Evolutionary conservation across 2,797 vertebrate genomes (phyloP).

Genomic region (Gymnocypris eckloni): DNA sequence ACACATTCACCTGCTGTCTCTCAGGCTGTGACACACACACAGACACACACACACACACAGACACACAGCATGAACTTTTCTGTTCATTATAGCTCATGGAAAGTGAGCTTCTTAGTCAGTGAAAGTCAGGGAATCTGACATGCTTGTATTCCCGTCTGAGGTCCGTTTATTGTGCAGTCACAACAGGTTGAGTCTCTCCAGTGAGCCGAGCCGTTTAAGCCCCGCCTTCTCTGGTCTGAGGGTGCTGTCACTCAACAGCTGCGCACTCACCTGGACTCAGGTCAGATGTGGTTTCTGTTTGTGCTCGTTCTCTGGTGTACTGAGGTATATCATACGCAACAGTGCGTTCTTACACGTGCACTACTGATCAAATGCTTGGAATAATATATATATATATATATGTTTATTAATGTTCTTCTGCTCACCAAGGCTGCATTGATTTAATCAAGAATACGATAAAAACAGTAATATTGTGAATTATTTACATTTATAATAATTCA

Average conservation of each 20-base stretch:
- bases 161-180: conserved; percentile 67
- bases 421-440: background rate
- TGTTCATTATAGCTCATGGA: no score
- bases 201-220: conserved; percentile 60
- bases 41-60: no score
- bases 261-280: conserved; percentile 88
- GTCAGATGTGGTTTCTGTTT: conserved; percentile 69
- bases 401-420: no score
- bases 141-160: no score
- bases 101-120: no score
- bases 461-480: background rate
- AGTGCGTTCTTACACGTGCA: background rate
- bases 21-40: no score
- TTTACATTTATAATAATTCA: background rate
- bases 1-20: no score
- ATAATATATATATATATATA: background rate
- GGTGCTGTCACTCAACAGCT: conserved; percentile 83
- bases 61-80: no score
- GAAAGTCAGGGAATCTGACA: no score
- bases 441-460: background rate
- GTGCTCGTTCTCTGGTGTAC: background rate
- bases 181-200: conserved; percentile 82
- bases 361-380: background rate
- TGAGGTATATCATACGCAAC: background rate
- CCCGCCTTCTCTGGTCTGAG: conserved; percentile 79